Evolutionary conservation across 2,113 vertebrate species (phyloP).

Genomic region (Pelecanus crispus): DNA sequence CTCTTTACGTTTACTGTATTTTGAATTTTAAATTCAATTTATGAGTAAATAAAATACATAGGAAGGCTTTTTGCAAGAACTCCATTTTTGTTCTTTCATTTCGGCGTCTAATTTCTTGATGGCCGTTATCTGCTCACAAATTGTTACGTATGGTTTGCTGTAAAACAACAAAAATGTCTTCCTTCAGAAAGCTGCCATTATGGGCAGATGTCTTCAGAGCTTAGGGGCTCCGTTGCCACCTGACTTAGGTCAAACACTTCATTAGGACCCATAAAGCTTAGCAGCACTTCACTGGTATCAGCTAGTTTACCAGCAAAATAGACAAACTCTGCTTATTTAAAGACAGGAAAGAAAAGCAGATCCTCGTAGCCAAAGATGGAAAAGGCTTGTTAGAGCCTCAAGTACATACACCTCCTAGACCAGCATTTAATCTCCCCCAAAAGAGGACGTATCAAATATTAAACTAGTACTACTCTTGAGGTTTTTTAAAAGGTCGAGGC

Average conservation of each 20-base stretch:
- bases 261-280: neutral
- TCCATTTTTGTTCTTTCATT: neutral
- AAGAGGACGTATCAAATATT: neutral
- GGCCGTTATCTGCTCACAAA: neutral
- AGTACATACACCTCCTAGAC: neutral
- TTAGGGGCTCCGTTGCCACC: neutral
- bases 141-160: neutral
- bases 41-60: neutral
- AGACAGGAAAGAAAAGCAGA: neutral
- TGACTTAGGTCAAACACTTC: neutral
- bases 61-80: neutral
- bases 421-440: neutral
- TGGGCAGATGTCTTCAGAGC: neutral
- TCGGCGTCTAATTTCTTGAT: neutral
- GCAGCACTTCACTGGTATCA: neutral
- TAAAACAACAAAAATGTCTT: neutral
- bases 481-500: conserved; percentile 27
- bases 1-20: neutral
- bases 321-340: neutral
- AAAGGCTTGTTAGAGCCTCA: neutral
- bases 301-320: neutral
- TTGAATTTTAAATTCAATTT: neutral
- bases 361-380: neutral
- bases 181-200: neutral
- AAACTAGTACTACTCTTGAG: neutral